Evolutionary conservation across 2,113 vertebrate genomes (phyloP), one percentile per base, ranked within the genome.

Genomic region (Electrona antarctica): DNA sequence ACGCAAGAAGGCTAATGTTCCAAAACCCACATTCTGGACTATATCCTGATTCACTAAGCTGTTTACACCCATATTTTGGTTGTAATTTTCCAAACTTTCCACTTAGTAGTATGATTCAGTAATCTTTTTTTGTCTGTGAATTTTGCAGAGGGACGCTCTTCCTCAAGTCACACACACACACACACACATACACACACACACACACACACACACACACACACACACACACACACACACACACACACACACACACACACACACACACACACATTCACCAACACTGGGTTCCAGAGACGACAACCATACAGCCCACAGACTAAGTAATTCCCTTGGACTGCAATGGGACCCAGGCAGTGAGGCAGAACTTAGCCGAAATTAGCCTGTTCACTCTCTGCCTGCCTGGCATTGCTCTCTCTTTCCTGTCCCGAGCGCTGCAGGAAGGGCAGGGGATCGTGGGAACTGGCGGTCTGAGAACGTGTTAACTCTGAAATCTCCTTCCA

Each of bases 361-460:
- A 71, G 58, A 71, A 68, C 41, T 9, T 9, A 21, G 50, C 63
- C 52, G 41, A 61, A 82, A 73, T 83, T 69, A 85, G 74, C 74
- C 8, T 41, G 33, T 41, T 41, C 54, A 0, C 14, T 21, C 62
- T 70, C 67, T 65, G 65, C 0, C 7, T 64, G 84, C 0, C 7
- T 64, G 84, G 78, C 75, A 75, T 64, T 72, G 67, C 68, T 46
- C 58, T 3, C 55, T 64, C 79, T 89, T 21, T 90, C 89, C 89
- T 85, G 85, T 78, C 11, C 78, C 4, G 46, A 79, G 77, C 69
- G 81, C 62, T 83, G 74, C 48, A 90, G 90, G 90, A 92, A 92
- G 92, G 86, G 84, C 90, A 91, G 73, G 67, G 82, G 92, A 91
- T 89, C 88, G 85, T 90, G 89, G 89, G 90, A 93, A 92, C 84